phyloP scores from a whole-genome alignment of 2,113 vertebrate species.

The Elachura formosa region DNA sequence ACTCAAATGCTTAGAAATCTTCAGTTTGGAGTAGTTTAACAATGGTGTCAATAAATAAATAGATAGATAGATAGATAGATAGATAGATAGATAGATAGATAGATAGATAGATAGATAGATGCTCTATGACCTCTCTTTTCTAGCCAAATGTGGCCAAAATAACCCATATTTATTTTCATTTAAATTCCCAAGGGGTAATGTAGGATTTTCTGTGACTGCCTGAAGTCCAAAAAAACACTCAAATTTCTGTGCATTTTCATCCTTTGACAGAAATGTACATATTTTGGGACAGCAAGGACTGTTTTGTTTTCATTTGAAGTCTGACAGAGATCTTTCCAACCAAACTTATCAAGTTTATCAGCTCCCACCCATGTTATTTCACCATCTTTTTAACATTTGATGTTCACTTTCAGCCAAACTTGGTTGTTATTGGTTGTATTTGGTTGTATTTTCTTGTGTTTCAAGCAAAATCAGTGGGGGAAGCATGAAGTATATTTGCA shows the following conservation, averaged over 20 bases:
- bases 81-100: no score
- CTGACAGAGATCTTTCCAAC: neutral
- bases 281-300: neutral
- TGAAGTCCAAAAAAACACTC: neutral
- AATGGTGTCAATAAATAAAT: neutral
- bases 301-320: accelerated
- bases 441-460: neutral
- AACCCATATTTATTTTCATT: neutral
- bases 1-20: neutral
- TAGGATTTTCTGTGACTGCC: neutral
- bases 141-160: neutral
- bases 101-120: neutral
- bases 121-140: neutral
- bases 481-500: neutral
- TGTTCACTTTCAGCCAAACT: neutral
- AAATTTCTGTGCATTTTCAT: neutral
- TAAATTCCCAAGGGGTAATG: neutral
- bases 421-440: no score
- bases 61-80: no score
- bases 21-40: neutral
- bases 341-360: neutral
- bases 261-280: neutral
- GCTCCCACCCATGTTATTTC: neutral
- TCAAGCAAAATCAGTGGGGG: neutral
- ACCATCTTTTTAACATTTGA: neutral